Evolutionary conservation across 2,113 vertebrate species (phyloP).

Genomic region (Trogon surrucura): DNA sequence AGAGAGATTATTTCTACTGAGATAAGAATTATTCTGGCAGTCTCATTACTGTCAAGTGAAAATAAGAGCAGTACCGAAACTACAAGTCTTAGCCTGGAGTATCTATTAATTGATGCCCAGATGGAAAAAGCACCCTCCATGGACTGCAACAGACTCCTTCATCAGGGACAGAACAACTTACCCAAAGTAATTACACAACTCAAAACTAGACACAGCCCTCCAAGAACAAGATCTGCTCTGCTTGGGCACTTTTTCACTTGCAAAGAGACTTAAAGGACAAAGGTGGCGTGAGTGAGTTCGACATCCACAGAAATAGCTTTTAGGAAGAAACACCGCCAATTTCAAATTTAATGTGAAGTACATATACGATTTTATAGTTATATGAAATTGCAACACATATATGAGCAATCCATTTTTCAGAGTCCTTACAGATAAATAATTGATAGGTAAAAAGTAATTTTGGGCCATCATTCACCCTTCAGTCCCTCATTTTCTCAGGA

Average conservation of each 20-base stretch:
- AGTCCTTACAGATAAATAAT: neutral
- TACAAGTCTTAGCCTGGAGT: neutral
- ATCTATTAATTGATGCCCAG: slow-evolving; percentile 1
- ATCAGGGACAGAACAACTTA: neutral
- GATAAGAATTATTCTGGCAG: slow-evolving; percentile 10
- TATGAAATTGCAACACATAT: neutral
- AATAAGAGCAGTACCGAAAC: neutral
- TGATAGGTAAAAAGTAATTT: neutral
- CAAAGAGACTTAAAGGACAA: neutral
- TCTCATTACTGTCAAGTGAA: slow-evolving; percentile 33
- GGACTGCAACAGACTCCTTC: neutral
- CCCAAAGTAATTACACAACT: neutral
- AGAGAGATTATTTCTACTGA: neutral
- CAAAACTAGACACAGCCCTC: neutral
- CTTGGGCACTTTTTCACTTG: neutral
- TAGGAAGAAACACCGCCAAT: neutral
- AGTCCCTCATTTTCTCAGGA: neutral
- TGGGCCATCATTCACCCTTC: neutral
- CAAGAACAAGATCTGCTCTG: neutral
- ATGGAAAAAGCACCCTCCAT: neutral
- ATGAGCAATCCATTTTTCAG: neutral
- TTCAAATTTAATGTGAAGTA: neutral
- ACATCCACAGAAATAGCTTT: neutral
- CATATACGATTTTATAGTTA: neutral
- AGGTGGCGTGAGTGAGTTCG: neutral